These are phyloP conservation scores for Sitta carolinensis DNA, from an alignment of 2,797 vertebrate genomes.

Conservation along the genomic window DNA sequence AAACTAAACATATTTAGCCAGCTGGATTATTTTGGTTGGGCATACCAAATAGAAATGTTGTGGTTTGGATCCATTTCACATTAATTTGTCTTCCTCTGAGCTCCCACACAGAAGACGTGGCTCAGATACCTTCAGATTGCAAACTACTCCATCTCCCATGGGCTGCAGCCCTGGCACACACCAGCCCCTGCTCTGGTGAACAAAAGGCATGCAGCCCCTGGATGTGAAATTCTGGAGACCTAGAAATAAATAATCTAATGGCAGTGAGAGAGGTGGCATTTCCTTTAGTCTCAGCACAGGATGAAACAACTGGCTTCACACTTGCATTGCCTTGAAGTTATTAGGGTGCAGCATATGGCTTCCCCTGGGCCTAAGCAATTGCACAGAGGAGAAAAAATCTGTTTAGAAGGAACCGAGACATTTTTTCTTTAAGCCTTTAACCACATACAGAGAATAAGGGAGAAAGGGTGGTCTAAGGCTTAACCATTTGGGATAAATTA, in stretches of 20 bases:
- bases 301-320: neutral
- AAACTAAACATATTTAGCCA: constrained; percentile 16
- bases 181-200: neutral
- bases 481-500: neutral
- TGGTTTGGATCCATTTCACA: neutral
- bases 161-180: neutral
- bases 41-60: neutral
- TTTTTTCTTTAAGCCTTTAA: neutral
- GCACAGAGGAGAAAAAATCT: neutral
- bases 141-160: neutral
- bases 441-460: neutral
- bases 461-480: neutral
- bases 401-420: neutral
- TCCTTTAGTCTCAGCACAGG: neutral
- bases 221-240: neutral
- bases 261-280: neutral
- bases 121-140: neutral
- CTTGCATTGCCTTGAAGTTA: neutral
- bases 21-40: constrained; percentile 10
- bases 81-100: neutral
- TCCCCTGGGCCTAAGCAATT: neutral
- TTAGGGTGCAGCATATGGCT: neutral
- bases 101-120: neutral
- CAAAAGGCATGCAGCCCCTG: neutral
- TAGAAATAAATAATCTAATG: neutral